Conservation (phyloP, 1,140 invertebrate species). For the Aphidius gifuensis region DNA sequence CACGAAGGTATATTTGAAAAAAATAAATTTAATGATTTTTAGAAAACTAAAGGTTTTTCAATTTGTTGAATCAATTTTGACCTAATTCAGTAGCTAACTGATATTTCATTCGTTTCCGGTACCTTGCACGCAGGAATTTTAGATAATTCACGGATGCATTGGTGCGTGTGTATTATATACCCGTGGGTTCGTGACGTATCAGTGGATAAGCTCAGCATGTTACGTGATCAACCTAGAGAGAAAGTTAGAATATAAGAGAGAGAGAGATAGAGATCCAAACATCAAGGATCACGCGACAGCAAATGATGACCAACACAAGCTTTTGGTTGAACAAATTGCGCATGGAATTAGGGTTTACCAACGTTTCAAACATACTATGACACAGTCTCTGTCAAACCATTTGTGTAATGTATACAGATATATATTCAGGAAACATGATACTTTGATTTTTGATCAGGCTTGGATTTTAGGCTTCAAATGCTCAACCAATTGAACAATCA, state of each 20-base stretch:
- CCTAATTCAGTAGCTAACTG: not conserved
- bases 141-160: not conserved
- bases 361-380: not conserved
- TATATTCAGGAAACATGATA: too few relatives aligned
- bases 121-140: too few relatives aligned
- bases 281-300: conserved; percentile 39
- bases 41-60: too few relatives aligned
- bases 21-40: too few relatives aligned
- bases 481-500: too few relatives aligned
- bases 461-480: too few relatives aligned
- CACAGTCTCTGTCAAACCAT: not conserved
- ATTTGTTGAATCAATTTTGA: not conserved
- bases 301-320: conserved; percentile 40
- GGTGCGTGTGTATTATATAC: not conserved
- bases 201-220: conserved; percentile 28
- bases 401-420: too few relatives aligned
- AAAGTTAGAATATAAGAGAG: not conserved
- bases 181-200: conserved; percentile 29
- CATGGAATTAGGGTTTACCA: conserved; percentile 38
- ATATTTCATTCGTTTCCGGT: too few relatives aligned
- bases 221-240: conserved; percentile 9
- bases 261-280: not conserved
- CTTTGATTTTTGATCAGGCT: too few relatives aligned
- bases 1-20: too few relatives aligned
- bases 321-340: conserved; percentile 40